These are phyloP conservation scores for Lysiphlebus fabarum DNA, from an alignment of 1,140 invertebrate genomes.

Conservation along the genomic window DNA sequence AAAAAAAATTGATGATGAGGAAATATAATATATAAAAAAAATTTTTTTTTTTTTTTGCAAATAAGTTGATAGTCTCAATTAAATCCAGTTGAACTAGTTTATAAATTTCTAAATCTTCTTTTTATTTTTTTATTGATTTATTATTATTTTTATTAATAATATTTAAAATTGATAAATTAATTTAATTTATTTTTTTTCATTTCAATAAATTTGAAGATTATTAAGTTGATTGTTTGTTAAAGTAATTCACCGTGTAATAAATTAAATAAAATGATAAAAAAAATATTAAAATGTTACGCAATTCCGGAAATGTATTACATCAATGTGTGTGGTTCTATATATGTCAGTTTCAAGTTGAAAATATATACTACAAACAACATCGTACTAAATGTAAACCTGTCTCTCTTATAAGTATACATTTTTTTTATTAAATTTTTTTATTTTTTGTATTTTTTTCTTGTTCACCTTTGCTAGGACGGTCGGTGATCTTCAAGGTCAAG, in stretches of 20 bases:
- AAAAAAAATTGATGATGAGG: not conserved
- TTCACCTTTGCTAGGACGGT: slow-evolving; percentile 46
- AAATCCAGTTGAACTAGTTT: not conserved
- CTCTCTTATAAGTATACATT: not conserved
- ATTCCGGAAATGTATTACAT: not conserved
- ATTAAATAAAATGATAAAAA: not conserved
- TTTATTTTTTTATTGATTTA: not conserved
- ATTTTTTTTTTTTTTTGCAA: not conserved
- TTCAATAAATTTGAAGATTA: no score
- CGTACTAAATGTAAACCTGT: slow-evolving; percentile 17
- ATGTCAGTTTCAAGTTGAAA: not conserved
- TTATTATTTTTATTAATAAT: not conserved
- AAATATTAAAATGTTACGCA: not conserved
- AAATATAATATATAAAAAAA: not conserved
- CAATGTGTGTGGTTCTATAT: slow-evolving; percentile 3
- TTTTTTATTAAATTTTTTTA: slow-evolving; percentile 15
- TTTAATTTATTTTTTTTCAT: not conserved
- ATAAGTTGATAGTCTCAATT: not conserved
- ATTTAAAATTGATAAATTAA: not conserved
- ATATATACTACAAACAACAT: slow-evolving; percentile 25
- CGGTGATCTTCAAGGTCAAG: slow-evolving; percentile 47
- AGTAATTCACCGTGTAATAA: not conserved
- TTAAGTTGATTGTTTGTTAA: no score
- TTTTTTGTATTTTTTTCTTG: slow-evolving; percentile 36
- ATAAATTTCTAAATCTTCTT: not conserved